These are phyloP conservation scores for Anneissia japonica DNA, from an alignment of 35 echinoderm and acorn worm genomes.

Conservation along the genomic window DNA sequence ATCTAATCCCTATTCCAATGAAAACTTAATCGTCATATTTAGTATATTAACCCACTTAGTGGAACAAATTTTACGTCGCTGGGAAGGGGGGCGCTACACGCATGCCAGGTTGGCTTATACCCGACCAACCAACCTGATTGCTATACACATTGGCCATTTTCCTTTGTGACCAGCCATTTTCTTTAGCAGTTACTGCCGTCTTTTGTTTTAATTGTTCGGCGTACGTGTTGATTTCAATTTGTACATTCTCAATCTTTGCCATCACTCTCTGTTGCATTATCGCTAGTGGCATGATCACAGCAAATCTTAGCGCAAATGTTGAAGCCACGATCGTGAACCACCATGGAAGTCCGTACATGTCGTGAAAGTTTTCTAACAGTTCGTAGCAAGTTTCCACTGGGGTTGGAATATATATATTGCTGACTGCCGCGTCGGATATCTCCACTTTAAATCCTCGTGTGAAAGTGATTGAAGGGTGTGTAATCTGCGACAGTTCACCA, in stretches of 20 bases:
- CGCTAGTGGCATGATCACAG: slow-evolving; percentile 54
- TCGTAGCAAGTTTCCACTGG: slow-evolving; percentile 74
- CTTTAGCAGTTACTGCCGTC: slow-evolving; percentile 47
- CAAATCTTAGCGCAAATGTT: slow-evolving; percentile 44
- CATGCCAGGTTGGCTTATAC: not conserved
- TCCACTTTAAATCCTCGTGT: slow-evolving; percentile 11
- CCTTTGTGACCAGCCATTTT: slow-evolving; percentile 63
- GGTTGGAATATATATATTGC: slow-evolving; percentile 53
- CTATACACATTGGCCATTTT: slow-evolving; percentile 44
- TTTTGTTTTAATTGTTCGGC: slow-evolving; percentile 82
- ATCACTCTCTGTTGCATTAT: slow-evolving; percentile 62
- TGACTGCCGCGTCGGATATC: not conserved
- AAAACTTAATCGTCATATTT: not conserved
- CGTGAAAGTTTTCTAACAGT: slow-evolving; percentile 67
- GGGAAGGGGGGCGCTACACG: not conserved
- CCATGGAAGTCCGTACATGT: slow-evolving; percentile 53
- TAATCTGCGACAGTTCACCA: not conserved
- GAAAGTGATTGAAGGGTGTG: not conserved
- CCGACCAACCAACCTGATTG: slow-evolving; percentile 32
- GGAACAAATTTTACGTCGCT: too few relatives aligned
- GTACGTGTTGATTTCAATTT: slow-evolving; percentile 73
- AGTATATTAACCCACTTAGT: too few relatives aligned
- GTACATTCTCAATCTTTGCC: slow-evolving; percentile 70
- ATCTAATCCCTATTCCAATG: not conserved
- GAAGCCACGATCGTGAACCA: slow-evolving; percentile 72